A percentile compares a stretch with the other conserved stretches of the same genome.
Conservation (phyloP, 2,113 vertebrate species). For the Aramus guarauna region DNA sequence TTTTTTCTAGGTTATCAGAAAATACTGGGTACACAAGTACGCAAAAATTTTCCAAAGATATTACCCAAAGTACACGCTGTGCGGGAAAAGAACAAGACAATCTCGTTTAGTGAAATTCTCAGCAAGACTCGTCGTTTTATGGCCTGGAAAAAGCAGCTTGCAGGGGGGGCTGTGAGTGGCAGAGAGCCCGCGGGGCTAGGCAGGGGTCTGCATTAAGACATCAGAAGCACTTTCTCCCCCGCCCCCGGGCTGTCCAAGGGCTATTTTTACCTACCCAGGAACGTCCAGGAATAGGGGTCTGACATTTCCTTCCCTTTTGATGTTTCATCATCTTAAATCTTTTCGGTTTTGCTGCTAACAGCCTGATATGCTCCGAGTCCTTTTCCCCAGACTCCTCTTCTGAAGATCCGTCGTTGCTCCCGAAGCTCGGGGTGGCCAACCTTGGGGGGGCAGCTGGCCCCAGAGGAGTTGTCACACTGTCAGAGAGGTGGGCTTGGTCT, state of each 20-base stretch:
- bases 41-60: neutral
- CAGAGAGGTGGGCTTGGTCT: neutral
- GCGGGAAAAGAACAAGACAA: constrained; percentile 45
- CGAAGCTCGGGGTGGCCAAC: neutral
- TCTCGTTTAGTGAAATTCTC: constrained; percentile 33
- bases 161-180: neutral
- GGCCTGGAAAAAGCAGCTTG: constrained; percentile 38
- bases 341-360: neutral
- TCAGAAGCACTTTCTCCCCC: constrained; percentile 3
- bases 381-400: neutral
- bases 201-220: constrained; percentile 39
- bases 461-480: neutral
- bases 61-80: constrained; percentile 6
- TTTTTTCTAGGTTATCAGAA: constrained; percentile 26
- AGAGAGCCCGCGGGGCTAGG: constrained; percentile 10
- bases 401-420: neutral
- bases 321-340: constrained; percentile 19
- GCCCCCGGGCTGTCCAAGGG: neutral
- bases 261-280: constrained; percentile 61
- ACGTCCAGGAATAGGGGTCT: constrained; percentile 52
- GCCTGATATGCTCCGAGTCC: neutral
- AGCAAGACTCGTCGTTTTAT: constrained; percentile 7
- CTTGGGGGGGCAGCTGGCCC: neutral
- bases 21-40: neutral
- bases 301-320: constrained; percentile 35